These are phyloP conservation scores for Spea hammondii DNA, from an alignment of 2,797 vertebrate genomes.

Conservation along the genomic window DNA sequence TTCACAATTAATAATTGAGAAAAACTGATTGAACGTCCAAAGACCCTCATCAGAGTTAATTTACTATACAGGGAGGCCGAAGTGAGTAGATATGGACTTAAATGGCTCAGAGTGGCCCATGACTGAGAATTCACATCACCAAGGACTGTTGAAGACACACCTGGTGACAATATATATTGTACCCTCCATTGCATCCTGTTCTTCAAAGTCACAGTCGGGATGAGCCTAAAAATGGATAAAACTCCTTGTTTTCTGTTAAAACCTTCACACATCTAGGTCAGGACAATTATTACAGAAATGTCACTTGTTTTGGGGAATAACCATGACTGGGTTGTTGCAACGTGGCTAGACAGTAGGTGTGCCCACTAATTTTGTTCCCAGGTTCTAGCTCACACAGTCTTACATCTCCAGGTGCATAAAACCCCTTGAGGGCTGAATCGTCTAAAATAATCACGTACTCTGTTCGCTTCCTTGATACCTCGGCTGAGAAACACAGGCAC, in stretches of 20 bases:
- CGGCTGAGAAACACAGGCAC: not conserved
- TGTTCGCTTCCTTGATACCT: slow-evolving; percentile 23
- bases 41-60: too few species aligned
- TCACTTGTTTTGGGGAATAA: not conserved
- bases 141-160: too few species aligned
- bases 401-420: slow-evolving; percentile 63
- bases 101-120: too few species aligned
- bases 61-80: too few species aligned
- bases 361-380: slow-evolving; percentile 53
- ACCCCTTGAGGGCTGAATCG: slow-evolving; percentile 65
- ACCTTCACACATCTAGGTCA: too few species aligned
- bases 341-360: slow-evolving; percentile 25
- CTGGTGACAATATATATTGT: not conserved
- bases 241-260: too few species aligned
- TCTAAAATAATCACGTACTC: slow-evolving; percentile 70
- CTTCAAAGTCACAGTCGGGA: not conserved
- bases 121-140: too few species aligned
- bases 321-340: slow-evolving; percentile 27
- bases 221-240: not conserved
- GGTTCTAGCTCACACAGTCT: slow-evolving; percentile 43
- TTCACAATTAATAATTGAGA: too few species aligned
- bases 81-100: too few species aligned
- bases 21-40: too few species aligned
- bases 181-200: not conserved
- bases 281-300: not conserved